These are phyloP conservation scores for Tachuris rubrigastra DNA, from an alignment of 2,113 vertebrate species.

Conservation along the genomic window DNA sequence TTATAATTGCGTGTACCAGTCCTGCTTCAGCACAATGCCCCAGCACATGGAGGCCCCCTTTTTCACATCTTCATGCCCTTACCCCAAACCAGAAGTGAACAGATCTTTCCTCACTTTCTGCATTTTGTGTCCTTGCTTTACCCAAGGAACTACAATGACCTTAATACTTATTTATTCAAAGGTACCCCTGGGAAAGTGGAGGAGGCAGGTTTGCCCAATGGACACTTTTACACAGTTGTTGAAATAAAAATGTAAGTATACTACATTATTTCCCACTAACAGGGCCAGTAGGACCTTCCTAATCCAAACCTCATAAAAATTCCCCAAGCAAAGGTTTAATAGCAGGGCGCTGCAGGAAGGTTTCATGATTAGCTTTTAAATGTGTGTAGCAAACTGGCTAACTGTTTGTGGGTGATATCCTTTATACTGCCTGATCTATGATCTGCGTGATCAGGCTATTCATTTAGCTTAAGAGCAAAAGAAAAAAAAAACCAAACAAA, in stretches of 20 bases:
- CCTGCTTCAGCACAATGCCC: not conserved
- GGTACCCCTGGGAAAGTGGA: not conserved
- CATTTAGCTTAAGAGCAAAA: not conserved
- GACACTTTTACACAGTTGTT: not conserved
- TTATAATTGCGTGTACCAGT: fast-evolving
- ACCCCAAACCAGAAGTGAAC: not conserved
- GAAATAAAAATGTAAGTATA: not conserved
- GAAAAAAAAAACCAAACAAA: not conserved
- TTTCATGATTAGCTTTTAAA: not conserved
- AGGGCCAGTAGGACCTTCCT: not conserved
- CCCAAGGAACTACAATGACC: not conserved
- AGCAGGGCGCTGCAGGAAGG: not conserved
- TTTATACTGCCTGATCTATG: not conserved
- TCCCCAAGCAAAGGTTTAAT: not conserved
- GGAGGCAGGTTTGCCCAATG: not conserved
- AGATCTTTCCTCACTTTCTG: not conserved
- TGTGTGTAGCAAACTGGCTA: not conserved
- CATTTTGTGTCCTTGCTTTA: not conserved
- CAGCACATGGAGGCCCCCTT: fast-evolving
- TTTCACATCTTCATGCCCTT: fast-evolving
- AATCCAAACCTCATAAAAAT: not conserved
- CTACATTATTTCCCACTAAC: not conserved
- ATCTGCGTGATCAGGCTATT: not conserved
- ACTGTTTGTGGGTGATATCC: not conserved
- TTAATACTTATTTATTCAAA: not conserved